phyloP scores from a whole-genome alignment of 1,140 invertebrate species.

The Mycetomoellerius zeteki region DNA sequence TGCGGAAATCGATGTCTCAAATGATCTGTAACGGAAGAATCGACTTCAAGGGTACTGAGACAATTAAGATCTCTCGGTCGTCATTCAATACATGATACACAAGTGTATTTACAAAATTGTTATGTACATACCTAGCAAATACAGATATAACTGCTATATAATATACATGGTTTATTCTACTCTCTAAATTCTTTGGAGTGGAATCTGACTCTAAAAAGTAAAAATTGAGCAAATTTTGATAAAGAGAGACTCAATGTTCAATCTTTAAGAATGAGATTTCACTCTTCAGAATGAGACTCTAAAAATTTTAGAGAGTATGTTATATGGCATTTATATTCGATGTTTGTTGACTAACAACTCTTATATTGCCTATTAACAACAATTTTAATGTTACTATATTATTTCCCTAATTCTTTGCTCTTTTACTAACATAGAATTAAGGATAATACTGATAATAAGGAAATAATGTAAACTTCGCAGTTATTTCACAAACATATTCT shows the following conservation, averaged over 20 bases:
- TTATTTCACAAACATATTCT: constrained; percentile 5
- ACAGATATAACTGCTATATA: too few species aligned
- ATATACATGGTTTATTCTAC: too few species aligned
- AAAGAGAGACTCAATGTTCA: too few species aligned
- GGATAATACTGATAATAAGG: too few species aligned
- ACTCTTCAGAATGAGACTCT: too few species aligned
- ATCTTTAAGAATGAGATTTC: too few species aligned
- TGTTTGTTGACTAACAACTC: background rate
- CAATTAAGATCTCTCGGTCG: background rate
- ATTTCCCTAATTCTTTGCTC: background rate
- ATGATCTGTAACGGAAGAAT: background rate
- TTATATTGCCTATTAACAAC: background rate
- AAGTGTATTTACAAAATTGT: background rate
- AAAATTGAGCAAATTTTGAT: too few species aligned
- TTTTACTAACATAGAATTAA: background rate
- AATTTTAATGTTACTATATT: background rate
- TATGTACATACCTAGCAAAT: background rate
- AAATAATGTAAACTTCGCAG: background rate
- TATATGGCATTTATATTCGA: too few species aligned
- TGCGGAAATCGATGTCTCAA: background rate
- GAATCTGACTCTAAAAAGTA: too few species aligned
- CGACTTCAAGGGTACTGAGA: background rate
- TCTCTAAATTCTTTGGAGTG: too few species aligned
- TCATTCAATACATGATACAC: background rate
- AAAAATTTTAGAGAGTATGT: too few species aligned